A percentile compares a stretch with the other conserved stretches of the same genome.
Conservation (phyloP, 1,140 invertebrate genomes). For the Venustaconcha ellipsiformis region DNA sequence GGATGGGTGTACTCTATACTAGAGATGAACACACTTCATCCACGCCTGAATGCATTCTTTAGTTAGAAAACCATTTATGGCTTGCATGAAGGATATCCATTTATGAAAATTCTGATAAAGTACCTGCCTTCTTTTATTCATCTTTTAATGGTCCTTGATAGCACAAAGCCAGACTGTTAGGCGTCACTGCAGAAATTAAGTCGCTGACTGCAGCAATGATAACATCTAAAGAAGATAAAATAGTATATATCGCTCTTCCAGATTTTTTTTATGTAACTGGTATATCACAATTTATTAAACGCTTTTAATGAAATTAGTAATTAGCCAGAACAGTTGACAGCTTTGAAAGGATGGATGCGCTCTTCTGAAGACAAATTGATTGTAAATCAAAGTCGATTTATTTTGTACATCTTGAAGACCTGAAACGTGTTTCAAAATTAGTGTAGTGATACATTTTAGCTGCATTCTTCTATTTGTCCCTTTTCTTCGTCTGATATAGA, state of each 20-base stretch:
- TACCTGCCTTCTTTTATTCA: constrained; percentile 38
- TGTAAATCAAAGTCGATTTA: too few species aligned
- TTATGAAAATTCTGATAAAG: constrained; percentile 44
- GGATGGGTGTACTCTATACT: constrained; percentile 59
- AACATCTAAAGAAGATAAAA: constrained; percentile 8
- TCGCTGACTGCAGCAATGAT: background rate
- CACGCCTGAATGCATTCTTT: constrained; percentile 40
- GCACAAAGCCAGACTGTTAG: constrained; percentile 51
- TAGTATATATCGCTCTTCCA: constrained; percentile 36
- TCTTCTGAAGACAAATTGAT: too few species aligned
- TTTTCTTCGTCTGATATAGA: too few species aligned
- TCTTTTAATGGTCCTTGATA: constrained; percentile 47
- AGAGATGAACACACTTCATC: constrained; percentile 56
- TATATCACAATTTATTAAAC: constrained; percentile 20
- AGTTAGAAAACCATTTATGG: constrained; percentile 54
- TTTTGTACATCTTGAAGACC: too few species aligned
- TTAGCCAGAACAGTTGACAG: too few species aligned
- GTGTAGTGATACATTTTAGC: too few species aligned
- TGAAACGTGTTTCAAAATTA: too few species aligned
- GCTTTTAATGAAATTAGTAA: too few species aligned
- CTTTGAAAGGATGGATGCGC: too few species aligned
- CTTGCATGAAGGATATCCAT: constrained; percentile 46
- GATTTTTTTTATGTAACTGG: constrained; percentile 45
- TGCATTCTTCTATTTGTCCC: too few species aligned
- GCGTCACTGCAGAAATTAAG: constrained; percentile 33